phyloP scores from a whole-genome alignment of 2,888 invertebrate genomes.

The Prionchulus punctatus region DNA sequence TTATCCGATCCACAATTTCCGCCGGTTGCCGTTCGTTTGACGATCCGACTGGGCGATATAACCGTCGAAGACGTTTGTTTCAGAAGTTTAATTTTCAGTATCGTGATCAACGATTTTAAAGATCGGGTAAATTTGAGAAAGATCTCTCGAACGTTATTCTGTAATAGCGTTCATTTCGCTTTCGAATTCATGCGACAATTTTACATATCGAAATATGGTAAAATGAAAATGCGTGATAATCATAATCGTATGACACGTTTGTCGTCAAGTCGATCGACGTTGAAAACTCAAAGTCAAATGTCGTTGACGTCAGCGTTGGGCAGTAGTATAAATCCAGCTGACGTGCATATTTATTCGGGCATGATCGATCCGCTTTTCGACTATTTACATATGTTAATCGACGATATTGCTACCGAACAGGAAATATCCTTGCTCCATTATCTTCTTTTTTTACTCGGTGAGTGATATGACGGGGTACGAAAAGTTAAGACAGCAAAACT shows the following conservation, averaged over 20 bases:
- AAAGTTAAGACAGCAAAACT: too few species aligned
- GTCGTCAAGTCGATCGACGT: not conserved
- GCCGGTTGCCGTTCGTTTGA: constrained; percentile 9
- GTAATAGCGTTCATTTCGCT: constrained; percentile 8
- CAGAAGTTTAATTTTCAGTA: not conserved
- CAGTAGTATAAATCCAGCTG: too few species aligned
- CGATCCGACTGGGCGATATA: constrained; percentile 1
- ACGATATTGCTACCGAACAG: constrained; percentile 14
- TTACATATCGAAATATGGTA: too few species aligned
- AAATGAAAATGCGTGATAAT: too few species aligned
- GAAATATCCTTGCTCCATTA: not conserved
- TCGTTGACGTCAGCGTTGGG: too few species aligned
- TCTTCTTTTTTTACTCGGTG: not conserved
- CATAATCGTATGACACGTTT: too few species aligned
- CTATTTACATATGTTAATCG: constrained; percentile 18
- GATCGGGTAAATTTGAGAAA: constrained; percentile 6
- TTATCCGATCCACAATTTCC: constrained; percentile 5
- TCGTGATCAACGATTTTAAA: constrained; percentile 8
- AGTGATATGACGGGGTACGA: not conserved
- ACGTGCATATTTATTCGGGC: not conserved
- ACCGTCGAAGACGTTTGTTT: not conserved
- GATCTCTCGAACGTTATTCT: constrained; percentile 2
- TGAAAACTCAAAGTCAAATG: not conserved
- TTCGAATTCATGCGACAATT: constrained; percentile 9
- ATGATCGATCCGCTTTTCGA: constrained; percentile 5